Conservation (phyloP, 2,888 invertebrate species). For the Amphimallon solstitiale region DNA sequence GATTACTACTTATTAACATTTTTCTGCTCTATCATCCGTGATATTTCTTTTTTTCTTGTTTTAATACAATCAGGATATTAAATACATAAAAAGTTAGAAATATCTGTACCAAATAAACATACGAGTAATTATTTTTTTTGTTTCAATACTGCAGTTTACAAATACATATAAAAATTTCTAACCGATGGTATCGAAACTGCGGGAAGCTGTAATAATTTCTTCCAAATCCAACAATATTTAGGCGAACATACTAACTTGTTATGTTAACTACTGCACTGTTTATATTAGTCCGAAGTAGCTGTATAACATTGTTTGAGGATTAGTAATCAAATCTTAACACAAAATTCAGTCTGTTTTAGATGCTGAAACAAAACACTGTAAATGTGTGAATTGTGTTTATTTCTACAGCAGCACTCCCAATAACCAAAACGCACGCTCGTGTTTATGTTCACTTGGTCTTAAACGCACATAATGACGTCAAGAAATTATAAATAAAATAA, state of each 20-base stretch:
- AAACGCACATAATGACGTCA: slow-evolving; percentile 22
- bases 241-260: background rate
- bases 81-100: too few relatives aligned
- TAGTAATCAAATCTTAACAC: slow-evolving; percentile 19
- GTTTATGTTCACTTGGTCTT: slow-evolving; percentile 18
- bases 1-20: too few relatives aligned
- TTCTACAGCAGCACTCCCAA: slow-evolving; percentile 1
- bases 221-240: background rate
- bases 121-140: too few relatives aligned
- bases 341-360: slow-evolving; percentile 8
- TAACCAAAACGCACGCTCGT: slow-evolving; percentile 17
- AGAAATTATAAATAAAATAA: slow-evolving; percentile 25
- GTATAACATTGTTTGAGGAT: slow-evolving; percentile 18
- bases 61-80: too few relatives aligned
- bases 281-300: slow-evolving; percentile 2
- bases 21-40: too few relatives aligned
- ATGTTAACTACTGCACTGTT: background rate
- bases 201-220: background rate
- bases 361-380: slow-evolving; percentile 2
- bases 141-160: too few relatives aligned
- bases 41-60: too few relatives aligned
- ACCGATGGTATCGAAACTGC: too few relatives aligned
- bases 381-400: slow-evolving; percentile 24
- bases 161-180: too few relatives aligned
- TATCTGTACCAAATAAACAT: too few relatives aligned